Evolutionary conservation across 2,888 invertebrate species (phyloP).

Genomic region (Drosophila maculinotata): DNA sequence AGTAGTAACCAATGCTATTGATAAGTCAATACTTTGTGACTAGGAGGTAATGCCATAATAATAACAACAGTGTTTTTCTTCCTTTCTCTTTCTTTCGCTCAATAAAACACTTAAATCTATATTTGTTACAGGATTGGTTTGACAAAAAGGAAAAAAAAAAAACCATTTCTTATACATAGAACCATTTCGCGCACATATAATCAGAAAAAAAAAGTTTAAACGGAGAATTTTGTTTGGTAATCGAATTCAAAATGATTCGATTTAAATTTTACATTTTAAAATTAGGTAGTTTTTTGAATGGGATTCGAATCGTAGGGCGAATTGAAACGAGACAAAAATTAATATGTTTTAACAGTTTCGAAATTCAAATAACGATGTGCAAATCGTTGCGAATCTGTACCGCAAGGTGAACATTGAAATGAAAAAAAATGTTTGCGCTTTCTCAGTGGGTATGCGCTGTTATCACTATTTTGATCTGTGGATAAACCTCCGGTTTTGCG

Average conservation of each 20-base stretch:
- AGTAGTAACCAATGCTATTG: no score
- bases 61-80: constrained; percentile 32
- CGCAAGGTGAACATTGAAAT: constrained; percentile 14
- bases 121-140: constrained; percentile 65
- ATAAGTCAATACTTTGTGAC: neutral
- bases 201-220: constrained; percentile 17
- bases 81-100: constrained; percentile 65
- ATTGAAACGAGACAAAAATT: constrained; percentile 9
- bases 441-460: constrained; percentile 84
- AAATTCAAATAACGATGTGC: constrained; percentile 20
- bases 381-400: neutral
- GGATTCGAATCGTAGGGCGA: constrained; percentile 22
- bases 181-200: constrained; percentile 50
- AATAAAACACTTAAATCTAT: constrained; percentile 74
- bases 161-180: constrained; percentile 34
- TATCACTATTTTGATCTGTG: constrained; percentile 85
- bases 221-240: constrained; percentile 12
- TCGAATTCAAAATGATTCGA: constrained; percentile 34
- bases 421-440: constrained; percentile 8
- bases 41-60: neutral
- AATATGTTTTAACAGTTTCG: neutral
- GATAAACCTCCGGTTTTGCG: constrained; percentile 82
- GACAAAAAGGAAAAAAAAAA: constrained; percentile 41
- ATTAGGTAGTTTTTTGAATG: neutral
- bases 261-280: constrained; percentile 4